Base-by-base conservation (phyloP, 35 echinoderm and acorn worm genomes). In the Hemicentrotus pulcherrimus region DNA sequence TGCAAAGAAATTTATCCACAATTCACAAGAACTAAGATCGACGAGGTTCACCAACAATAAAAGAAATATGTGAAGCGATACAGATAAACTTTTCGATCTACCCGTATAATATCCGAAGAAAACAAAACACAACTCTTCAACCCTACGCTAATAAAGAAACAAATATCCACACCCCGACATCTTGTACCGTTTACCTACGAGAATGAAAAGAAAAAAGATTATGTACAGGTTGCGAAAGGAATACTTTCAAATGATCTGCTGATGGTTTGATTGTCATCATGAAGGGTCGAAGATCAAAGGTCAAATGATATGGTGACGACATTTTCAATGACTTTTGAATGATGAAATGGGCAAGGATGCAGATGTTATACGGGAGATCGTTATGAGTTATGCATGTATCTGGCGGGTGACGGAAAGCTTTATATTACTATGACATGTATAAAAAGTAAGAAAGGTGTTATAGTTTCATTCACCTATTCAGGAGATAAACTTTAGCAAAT, bases 71-170 rank as follows among this genome's bases (percentile, higher is more conserved):
- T 15, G 88, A 58, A 4, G 30, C 48, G 32, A 93, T 58, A 58
- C 91, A 50, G 48, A 93, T 93, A 93, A 93, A 93, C 13, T 93
- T 47, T 58, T 93, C 48, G 13, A 93, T 93, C 91, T 93, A 93
- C 91, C 91, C 91, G 91, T 93, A 93, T 90, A 30, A 41, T 93
- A 93, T 93, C 32, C 48, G 48, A 93, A 47, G 46, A 93, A 93
- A 93, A 93, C 30, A 48, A 93, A 93, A 24, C 46, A 90, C 88
- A 90, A 90, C 88, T 47, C 32, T 11, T 90, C 46, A 93, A 50
- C 91, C 45, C 48, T 47, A 47, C 47, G 30, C 91, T 93, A 58
- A 32, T 46, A 47, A 93, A 31, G 46, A 58, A 58, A 31, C 46
- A 46, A 11, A 14, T 48, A 93, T 46, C 46, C 45, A 47, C 48